Percentiles rank a stretch among this genome's conserved stretches.
Conservation (phyloP, 2,113 vertebrate species). For the Myotis brandtii region DNA sequence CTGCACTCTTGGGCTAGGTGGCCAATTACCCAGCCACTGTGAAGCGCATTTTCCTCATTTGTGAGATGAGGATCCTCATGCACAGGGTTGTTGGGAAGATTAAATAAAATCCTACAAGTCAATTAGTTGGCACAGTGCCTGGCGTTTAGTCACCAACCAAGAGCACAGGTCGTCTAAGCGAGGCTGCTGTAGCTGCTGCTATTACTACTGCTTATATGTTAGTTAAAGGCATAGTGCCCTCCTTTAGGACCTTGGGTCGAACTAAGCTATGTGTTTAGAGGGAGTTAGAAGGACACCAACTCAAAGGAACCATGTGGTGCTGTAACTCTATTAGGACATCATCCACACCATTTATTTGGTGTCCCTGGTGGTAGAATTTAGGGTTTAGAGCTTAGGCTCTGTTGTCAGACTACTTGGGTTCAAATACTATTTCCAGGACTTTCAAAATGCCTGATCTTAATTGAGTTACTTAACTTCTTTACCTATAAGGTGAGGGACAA, state of each 20-base stretch:
- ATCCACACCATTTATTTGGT: neutral
- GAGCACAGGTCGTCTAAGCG: neutral
- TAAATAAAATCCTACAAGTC: neutral
- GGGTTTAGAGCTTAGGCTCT: neutral
- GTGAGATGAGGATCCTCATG: neutral
- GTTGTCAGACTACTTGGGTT: neutral
- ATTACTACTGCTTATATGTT: neutral
- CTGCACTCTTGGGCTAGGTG: neutral
- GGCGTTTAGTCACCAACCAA: neutral
- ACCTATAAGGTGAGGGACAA: slow-evolving; percentile 17
- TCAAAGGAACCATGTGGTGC: neutral
- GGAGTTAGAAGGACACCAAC: neutral
- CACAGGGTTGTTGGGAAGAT: neutral
- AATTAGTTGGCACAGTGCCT: neutral
- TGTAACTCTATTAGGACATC: neutral
- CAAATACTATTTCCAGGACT: neutral
- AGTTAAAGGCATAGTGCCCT: neutral
- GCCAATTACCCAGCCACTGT: neutral
- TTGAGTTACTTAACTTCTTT: slow-evolving; percentile 21
- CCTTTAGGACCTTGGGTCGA: neutral
- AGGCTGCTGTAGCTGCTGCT: neutral
- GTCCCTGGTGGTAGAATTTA: neutral
- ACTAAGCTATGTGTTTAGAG: neutral
- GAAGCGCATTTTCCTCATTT: neutral
- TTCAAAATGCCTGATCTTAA: neutral